These are phyloP conservation scores for Sebastes minor DNA, from an alignment of 2,797 vertebrate species.

Conservation along the genomic window DNA sequence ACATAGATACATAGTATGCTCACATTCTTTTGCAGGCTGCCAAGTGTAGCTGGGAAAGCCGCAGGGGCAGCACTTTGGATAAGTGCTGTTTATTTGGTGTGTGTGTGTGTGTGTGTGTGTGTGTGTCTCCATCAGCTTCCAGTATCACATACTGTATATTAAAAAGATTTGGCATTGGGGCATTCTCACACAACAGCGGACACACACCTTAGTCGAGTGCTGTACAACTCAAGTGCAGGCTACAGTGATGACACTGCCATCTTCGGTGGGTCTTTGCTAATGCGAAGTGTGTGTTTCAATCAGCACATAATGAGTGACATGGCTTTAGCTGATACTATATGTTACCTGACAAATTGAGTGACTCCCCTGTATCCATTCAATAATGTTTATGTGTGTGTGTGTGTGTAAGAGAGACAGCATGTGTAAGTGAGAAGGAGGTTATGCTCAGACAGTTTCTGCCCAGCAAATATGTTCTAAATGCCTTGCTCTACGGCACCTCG, in stretches of 20 bases:
- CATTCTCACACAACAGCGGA: neutral
- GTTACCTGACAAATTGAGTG: neutral
- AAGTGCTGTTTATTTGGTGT: slow-evolving; percentile 29
- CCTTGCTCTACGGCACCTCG: neutral
- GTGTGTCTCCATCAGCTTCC: neutral
- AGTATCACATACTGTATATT: slow-evolving; percentile 9
- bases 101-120: neutral
- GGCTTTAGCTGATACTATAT: neutral
- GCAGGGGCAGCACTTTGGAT: slow-evolving; percentile 31
- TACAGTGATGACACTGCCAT: neutral
- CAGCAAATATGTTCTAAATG: neutral
- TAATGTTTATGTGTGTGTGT: neutral
- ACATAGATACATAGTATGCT: neutral
- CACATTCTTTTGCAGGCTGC: slow-evolving; percentile 4
- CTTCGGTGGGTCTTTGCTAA: neutral
- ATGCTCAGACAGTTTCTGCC: neutral
- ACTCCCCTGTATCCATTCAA: neutral
- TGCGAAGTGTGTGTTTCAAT: neutral
- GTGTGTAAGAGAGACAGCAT: neutral
- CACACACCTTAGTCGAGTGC: slow-evolving; percentile 3
- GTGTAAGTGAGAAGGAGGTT: neutral
- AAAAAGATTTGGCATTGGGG: slow-evolving; percentile 7
- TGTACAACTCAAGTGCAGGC: neutral
- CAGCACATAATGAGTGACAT: neutral
- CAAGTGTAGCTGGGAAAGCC: slow-evolving; percentile 17